Evolutionary conservation across 2,797 vertebrate species (phyloP).

Genomic region (Micrastur ruficollis): DNA sequence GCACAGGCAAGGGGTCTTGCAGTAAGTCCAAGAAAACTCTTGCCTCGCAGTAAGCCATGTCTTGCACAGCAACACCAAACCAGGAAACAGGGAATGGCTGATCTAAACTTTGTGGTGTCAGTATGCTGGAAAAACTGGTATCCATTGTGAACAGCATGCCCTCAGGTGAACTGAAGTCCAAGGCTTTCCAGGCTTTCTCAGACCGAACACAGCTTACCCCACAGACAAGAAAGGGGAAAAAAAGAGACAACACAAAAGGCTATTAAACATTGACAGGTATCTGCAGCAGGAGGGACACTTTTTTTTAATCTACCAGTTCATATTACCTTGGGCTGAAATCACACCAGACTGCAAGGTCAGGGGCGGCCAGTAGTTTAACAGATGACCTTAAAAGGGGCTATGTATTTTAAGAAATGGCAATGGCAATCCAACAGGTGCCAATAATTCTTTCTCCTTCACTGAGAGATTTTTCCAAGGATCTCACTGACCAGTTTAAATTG

Average conservation of each 20-base stretch:
- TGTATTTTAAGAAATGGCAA: constrained; percentile 29
- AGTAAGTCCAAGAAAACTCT: background rate
- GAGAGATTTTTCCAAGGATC: background rate
- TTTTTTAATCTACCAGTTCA: background rate
- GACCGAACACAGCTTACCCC: background rate
- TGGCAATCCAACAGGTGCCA: background rate
- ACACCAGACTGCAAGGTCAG: constrained; percentile 9
- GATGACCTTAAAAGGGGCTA: constrained; percentile 6
- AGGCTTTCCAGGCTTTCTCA: background rate
- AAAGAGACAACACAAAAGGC: background rate
- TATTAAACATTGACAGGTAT: background rate
- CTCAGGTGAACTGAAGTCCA: background rate
- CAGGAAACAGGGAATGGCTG: background rate
- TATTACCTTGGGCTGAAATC: constrained; percentile 24
- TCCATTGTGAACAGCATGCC: background rate
- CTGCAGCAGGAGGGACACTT: background rate
- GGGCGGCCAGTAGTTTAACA: background rate
- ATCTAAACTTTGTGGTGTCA: background rate
- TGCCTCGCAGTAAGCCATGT: background rate
- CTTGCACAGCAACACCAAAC: background rate
- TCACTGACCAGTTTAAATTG: background rate
- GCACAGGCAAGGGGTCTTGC: background rate
- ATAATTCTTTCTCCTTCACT: background rate
- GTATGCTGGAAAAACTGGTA: background rate
- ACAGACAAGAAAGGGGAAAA: background rate